Evolutionary conservation across 2,888 invertebrate species (phyloP).

Genomic region (Temnothorax unifasciatus): DNA sequence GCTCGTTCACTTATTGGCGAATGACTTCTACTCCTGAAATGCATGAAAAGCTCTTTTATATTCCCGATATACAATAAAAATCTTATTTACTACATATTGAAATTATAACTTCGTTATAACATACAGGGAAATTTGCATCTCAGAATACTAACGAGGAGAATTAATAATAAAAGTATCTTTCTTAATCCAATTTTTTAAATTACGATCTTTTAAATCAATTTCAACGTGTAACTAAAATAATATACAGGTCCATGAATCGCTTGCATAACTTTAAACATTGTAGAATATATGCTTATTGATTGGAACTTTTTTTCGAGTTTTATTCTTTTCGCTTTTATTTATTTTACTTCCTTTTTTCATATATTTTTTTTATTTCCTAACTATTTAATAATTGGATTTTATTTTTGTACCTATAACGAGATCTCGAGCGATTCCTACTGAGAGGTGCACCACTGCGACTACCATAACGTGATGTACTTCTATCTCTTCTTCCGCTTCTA

Average conservation of each 20-base stretch:
- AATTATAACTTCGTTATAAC: neutral
- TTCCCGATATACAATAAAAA: neutral
- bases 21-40: neutral
- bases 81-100: neutral
- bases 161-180: neutral
- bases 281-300: neutral
- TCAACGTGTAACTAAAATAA: too few species aligned
- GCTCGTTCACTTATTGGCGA: neutral
- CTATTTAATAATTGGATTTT: neutral
- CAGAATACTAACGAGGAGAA: neutral
- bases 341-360: neutral
- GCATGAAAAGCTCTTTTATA: neutral
- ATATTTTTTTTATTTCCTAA: neutral
- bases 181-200: neutral
- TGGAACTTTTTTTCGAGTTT: neutral
- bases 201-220: too few species aligned
- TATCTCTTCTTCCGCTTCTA: neutral
- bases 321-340: neutral
- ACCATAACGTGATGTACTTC: neutral
- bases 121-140: neutral
- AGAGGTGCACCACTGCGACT: neutral
- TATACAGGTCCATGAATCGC: neutral
- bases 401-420: slow-evolving; percentile 4
- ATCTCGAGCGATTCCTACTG: neutral
- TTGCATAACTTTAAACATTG: neutral